Conservation (phyloP, 2,888 invertebrate genomes). For the Perizoma flavofasciatum region DNA sequence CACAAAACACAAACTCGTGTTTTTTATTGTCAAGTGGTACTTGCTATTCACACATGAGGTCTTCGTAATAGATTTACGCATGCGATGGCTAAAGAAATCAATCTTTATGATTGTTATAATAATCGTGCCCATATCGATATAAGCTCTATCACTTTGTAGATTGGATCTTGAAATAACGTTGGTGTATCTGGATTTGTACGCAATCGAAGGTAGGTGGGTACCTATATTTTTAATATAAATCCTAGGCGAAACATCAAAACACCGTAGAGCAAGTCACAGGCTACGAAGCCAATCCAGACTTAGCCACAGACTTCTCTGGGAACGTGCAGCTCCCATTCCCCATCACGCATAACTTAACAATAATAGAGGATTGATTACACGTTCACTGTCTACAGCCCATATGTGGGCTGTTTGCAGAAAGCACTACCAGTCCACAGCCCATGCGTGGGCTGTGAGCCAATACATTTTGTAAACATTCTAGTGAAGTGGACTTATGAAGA, state of each 20-base stretch:
- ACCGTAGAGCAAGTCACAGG: constrained; percentile 9
- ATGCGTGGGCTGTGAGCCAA: too few relatives aligned
- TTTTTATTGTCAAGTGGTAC: constrained; percentile 48
- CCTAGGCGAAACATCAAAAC: constrained; percentile 3
- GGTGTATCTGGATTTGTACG: background rate
- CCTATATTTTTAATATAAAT: background rate
- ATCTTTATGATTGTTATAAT: constrained; percentile 15
- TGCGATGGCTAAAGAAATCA: constrained; percentile 22
- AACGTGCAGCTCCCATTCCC: constrained; percentile 41
- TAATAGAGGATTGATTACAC: too few relatives aligned
- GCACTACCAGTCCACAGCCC: too few relatives aligned
- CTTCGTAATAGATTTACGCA: constrained; percentile 33
- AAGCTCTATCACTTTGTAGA: constrained; percentile 5
- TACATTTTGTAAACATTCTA: too few relatives aligned
- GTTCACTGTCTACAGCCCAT: too few relatives aligned
- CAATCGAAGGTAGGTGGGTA: too few relatives aligned
- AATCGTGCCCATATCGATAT: constrained; percentile 4
- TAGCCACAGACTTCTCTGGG: constrained; percentile 32
- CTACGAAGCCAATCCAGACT: constrained; percentile 26
- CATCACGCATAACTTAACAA: background rate
- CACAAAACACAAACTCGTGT: constrained; percentile 49
- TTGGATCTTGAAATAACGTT: constrained; percentile 8
- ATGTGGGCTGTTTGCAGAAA: too few relatives aligned
- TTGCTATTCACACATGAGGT: constrained; percentile 41
- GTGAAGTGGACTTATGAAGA: too few relatives aligned